Evolutionary conservation across 2,113 vertebrate genomes (phyloP), one percentile per base, ranked within the genome.

Genomic region (Sander lucioperca): DNA sequence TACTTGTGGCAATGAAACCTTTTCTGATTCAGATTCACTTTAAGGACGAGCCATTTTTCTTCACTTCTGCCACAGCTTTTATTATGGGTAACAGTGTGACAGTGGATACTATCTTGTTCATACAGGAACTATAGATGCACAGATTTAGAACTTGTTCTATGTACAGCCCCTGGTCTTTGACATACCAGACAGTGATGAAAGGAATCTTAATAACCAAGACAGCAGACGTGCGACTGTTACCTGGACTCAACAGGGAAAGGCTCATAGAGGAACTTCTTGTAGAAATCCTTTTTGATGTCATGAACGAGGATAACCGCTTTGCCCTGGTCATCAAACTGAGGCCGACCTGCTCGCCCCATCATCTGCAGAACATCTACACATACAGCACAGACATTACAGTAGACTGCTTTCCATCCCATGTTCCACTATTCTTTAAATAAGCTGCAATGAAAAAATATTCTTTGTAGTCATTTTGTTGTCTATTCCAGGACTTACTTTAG

Each of bases 221-320:
- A 45, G 50, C 36, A 61, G 14, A 19, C 18, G 1, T 33, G 21
- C 39, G 43, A n/a, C 18, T 11, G 25, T 94, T 91, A 99, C 98
- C 98, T 99, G 89, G 98, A 99, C 94, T 99, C 98, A 14, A 99
- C 98, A 61, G 98, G 98, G 86, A 99, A 99, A 19, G 98, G 98
- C 83, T 99, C 98, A 78, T 99, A 99, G 53, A 99, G 97, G 85
- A 99, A 99, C 93, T 99, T 99, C 95, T 99, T 99, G 92, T 99
- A 99, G 93, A 99, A 99, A 89, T 99, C 98, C 93, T 99, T 99
- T 91, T 99, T 99, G 87, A 99, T 98, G 91, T 99, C 98, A 74
- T 99, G 98, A 71, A 99, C 98, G 2, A 99, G 95, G 94, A 99
- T 99, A 27, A 99, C 97, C 15, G 98, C 98, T 96, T 99, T 99